phyloP scores from a whole-genome alignment of 2,888 invertebrate genomes.

The Loripinus fragilis region DNA sequence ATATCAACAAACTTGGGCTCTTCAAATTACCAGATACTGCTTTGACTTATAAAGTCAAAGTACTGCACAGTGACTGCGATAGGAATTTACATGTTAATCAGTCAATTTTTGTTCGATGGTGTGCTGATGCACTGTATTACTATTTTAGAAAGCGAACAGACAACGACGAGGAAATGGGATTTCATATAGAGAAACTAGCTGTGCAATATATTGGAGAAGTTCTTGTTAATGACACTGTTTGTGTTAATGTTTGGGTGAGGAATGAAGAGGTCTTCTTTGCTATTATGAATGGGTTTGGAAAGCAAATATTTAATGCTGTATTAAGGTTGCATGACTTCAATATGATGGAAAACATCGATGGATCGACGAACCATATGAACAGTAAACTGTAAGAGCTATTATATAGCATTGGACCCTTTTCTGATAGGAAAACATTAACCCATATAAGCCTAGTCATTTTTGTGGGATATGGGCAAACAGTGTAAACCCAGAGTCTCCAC shows the following conservation, averaged over 20 bases:
- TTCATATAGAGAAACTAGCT: constrained; percentile 29
- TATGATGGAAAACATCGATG: too few relatives aligned
- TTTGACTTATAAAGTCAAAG: constrained; percentile 18
- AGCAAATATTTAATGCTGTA: not conserved
- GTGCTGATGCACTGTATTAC: constrained; percentile 28
- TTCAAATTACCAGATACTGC: not conserved
- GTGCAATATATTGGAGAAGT: constrained; percentile 41
- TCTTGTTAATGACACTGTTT: constrained; percentile 34
- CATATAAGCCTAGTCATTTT: too few relatives aligned
- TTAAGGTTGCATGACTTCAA: not conserved
- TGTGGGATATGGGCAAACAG: too few relatives aligned
- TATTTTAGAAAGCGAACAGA: not conserved
- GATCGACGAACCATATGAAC: too few relatives aligned
- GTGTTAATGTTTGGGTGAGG: constrained; percentile 34
- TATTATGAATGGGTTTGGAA: not conserved
- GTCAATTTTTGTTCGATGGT: constrained; percentile 35
- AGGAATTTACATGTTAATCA: constrained; percentile 37
- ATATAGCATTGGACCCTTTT: too few relatives aligned
- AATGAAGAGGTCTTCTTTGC: not conserved
- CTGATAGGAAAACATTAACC: too few relatives aligned
- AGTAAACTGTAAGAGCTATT: too few relatives aligned
- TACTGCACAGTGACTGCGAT: constrained; percentile 44
- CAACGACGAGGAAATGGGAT: constrained; percentile 18
- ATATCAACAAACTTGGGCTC: not conserved
- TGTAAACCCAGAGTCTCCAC: too few relatives aligned